Conservation (phyloP, 2,888 invertebrate species). For the Diarsia brunnea region DNA sequence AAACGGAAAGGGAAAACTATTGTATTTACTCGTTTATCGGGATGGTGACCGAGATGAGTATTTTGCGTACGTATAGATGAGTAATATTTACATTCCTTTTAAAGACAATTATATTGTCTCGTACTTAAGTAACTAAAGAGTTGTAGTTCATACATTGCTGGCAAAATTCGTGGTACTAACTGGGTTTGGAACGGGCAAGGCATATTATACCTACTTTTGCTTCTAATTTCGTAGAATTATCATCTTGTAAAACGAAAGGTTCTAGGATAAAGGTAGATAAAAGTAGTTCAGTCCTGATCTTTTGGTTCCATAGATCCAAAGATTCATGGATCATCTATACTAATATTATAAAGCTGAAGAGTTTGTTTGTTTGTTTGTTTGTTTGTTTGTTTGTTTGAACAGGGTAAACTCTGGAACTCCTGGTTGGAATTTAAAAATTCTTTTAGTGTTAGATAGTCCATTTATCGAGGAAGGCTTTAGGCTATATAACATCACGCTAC, state of each 20-base stretch:
- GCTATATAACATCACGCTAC: too few relatives aligned
- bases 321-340: too few relatives aligned
- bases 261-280: neutral
- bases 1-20: conserved; percentile 23
- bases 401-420: too few relatives aligned
- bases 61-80: neutral
- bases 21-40: neutral
- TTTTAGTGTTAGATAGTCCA: too few relatives aligned
- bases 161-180: neutral
- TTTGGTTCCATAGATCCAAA: too few relatives aligned
- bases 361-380: too few relatives aligned
- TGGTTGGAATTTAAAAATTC: too few relatives aligned
- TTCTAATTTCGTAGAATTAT: neutral
- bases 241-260: neutral
- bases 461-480: too few relatives aligned
- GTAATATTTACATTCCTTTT: neutral
- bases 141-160: neutral
- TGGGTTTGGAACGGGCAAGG: too few relatives aligned
- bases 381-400: too few relatives aligned
- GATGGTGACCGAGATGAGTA: neutral
- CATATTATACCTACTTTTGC: neutral
- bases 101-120: neutral
- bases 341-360: too few relatives aligned
- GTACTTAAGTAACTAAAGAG: neutral
- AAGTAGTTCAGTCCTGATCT: neutral